Base-by-base conservation (phyloP, 1,140 invertebrate species). In the Ostrea denselamellosa region DNA sequence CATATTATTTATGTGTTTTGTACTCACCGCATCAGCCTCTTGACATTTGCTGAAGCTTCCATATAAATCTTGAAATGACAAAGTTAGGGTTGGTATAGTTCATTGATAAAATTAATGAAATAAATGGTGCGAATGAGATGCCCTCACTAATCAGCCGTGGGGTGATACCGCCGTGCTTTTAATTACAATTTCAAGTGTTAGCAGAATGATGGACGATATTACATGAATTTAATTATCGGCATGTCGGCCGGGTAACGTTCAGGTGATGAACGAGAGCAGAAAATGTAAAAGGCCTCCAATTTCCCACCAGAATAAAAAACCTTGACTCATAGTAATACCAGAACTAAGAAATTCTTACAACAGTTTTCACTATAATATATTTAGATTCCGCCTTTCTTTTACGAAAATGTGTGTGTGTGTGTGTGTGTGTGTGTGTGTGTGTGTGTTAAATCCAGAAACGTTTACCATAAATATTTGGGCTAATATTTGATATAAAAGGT, bases 61-160 rank as follows among this genome's bases (percentile, higher is more conserved):
- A 77, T 77, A 77, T 77, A 77, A 77, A 77, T 77, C 68, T 77
- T 77, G 68, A 77, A 77, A 77, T 77, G 68, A 77, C 68, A 77
- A 77, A 77, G 22, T 77, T 77, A 25, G 68, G 68, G 68, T 77
- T 77, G 68, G 68, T 77, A 77, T 77, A 77, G 68, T 77, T 77
- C 68, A 77, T 77, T 77, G 68, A 77, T 77, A 77, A 77, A 77
- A 77, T 77, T 77, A 77, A 77, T 77, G 68, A 77, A 77, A 77
- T 77, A 77, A 77, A 77, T 77, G 68, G 68, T 34, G 68, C 68
- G 68, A 77, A 77, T 77, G 68, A 77, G 68, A 77, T 77, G 68
- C 68, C 68, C 68, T 77, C 68, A 2, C 25, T 77, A 77, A 77
- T 77, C 68, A 77, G 28, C 25, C 22, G 28, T 17, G 0, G 28